Percentiles rank a stretch among this genome's conserved stretches.
phyloP scores from a whole-genome alignment of 2,797 vertebrate species.

The Leuciscus waleckii region DNA sequence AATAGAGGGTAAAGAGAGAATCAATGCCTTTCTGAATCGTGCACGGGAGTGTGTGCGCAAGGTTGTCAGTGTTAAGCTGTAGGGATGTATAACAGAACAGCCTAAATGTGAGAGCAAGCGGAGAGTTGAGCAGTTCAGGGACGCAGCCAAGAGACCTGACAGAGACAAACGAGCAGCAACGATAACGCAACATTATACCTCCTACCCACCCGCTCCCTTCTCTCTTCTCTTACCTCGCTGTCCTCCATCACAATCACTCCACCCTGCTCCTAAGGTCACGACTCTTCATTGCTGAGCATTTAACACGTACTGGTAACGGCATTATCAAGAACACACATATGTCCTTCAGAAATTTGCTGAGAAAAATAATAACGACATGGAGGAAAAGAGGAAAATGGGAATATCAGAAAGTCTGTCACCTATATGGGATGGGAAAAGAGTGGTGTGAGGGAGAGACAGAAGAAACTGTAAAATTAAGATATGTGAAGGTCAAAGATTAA shows the following conservation, averaged over 20 bases:
- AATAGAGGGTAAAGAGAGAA: conserved; percentile 16
- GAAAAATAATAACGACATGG: not conserved
- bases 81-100: conserved; percentile 51
- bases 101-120: conserved; percentile 49
- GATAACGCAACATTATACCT: conserved; percentile 42
- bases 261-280: conserved; percentile 16
- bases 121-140: conserved; percentile 40
- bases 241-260: conserved; percentile 56
- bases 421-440: not conserved
- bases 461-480: not conserved
- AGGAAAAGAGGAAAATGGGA: not conserved
- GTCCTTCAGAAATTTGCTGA: not conserved
- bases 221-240: conserved; percentile 36
- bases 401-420: not conserved
- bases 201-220: not conserved
- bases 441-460: not conserved
- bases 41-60: not conserved
- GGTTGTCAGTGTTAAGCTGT: conserved; percentile 39
- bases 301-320: not conserved
- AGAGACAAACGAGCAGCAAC: conserved; percentile 43
- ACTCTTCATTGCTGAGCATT: not conserved
- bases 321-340: not conserved
- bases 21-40: not conserved
- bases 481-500: conserved; percentile 5
- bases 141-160: conserved; percentile 37